Percentiles rank a stretch among this genome's conserved stretches.
These are phyloP conservation scores for Trogon melanurus DNA, from an alignment of 2,113 vertebrate species.

Conservation along the genomic window DNA sequence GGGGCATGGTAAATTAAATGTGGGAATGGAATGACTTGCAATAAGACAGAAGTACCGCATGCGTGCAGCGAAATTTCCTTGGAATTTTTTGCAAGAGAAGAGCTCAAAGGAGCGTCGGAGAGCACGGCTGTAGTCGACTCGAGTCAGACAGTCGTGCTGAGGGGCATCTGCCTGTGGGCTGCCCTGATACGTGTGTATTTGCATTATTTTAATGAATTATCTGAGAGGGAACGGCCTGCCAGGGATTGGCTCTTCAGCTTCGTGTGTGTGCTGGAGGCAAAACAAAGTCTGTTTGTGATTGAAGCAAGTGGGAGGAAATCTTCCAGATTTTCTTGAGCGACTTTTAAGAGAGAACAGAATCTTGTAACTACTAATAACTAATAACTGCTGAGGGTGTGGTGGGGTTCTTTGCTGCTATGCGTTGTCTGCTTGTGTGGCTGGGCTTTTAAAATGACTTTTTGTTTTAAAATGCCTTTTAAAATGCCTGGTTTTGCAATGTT, in stretches of 20 bases:
- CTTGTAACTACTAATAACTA: too few relatives aligned
- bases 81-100: not conserved
- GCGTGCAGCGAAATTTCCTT: not conserved
- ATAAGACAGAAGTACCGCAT: not conserved
- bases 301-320: not conserved
- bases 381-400: not conserved
- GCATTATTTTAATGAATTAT: not conserved
- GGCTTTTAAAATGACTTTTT: not conserved
- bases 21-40: not conserved
- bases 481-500: not conserved
- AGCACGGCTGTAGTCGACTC: not conserved
- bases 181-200: not conserved
- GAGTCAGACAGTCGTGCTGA: not conserved
- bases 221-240: not conserved
- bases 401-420: not conserved
- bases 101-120: not conserved
- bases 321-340: not conserved
- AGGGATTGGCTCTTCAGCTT: not conserved
- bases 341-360: not conserved
- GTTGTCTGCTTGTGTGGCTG: not conserved
- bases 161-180: not conserved
- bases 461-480: not conserved
- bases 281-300: not conserved
- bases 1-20: not conserved
- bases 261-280: not conserved